A percentile compares a stretch with the other conserved stretches of the same genome.
These are phyloP conservation scores for Eutolmus rufibarbis DNA, from an alignment of 2,888 invertebrate genomes.

Conservation along the genomic window DNA sequence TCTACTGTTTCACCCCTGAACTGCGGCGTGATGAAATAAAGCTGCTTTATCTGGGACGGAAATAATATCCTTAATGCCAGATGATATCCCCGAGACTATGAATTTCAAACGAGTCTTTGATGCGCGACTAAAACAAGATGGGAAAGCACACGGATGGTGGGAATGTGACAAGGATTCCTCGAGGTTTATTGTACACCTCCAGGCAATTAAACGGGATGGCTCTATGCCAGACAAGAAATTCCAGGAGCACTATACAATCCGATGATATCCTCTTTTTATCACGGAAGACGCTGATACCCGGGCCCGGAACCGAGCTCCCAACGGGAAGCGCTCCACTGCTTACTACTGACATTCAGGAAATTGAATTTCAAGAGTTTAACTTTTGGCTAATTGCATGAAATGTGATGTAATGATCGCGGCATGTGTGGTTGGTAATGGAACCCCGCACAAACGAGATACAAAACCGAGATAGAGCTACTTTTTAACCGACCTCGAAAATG, in stretches of 20 bases:
- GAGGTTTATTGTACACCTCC: slow-evolving; percentile 39
- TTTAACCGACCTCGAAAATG: background rate
- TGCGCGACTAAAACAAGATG: slow-evolving; percentile 28
- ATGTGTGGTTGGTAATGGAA: background rate
- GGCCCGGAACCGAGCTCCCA: background rate
- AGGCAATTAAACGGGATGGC: slow-evolving; percentile 41
- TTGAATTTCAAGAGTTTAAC: slow-evolving; percentile 29
- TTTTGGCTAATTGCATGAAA: slow-evolving; percentile 30
- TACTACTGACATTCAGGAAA: slow-evolving; percentile 12
- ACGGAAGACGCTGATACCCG: background rate
- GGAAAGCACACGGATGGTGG: background rate
- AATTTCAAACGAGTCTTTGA: slow-evolving; percentile 42
- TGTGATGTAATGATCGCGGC: background rate
- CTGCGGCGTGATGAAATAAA: slow-evolving; percentile 41
- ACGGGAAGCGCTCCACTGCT: background rate
- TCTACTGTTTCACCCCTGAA: background rate
- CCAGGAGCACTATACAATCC: background rate
- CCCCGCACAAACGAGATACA: background rate
- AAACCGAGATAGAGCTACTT: background rate
- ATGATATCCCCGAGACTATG: slow-evolving; percentile 42
- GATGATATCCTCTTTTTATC: slow-evolving; percentile 30
- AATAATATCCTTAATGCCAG: slow-evolving; percentile 44
- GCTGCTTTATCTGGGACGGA: slow-evolving; percentile 43
- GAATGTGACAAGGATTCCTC: slow-evolving; percentile 20
- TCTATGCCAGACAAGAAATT: slow-evolving; percentile 32